Evolutionary conservation across 64 coral and sea anemone species (phyloP), one percentile per base, ranked within the genome.

Genomic region (Pocillopora damicornis): DNA sequence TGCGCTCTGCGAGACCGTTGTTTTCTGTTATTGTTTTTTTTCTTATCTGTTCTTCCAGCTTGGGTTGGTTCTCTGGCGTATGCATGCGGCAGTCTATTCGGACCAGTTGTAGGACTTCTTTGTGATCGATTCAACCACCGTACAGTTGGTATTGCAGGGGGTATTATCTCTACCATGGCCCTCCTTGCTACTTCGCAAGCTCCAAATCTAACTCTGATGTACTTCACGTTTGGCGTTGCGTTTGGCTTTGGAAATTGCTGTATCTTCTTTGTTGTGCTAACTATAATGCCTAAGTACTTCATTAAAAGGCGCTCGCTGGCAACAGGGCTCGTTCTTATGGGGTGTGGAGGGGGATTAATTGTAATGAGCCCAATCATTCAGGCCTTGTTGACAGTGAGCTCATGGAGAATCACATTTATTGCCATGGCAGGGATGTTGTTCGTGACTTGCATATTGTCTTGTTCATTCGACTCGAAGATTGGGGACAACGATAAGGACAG

Each of bases 161-260:
- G 74, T 11, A 1, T 92, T 22, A 20, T 76, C 17, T 78, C 61
- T 13, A 20, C n/a, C n/a, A 20, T 73, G 9, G 90, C 82, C 18
- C 68, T 92, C 4, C 63, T 87, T 0, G 63, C 74, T 12, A 87
- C 90, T 0, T 92, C 90, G 25, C 83, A 87, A 68, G 90, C 83
- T 1, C 82, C 90, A 5, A 87, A 23, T 56, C 35, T 91, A 16
- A 87, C 67, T 11, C 58, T 15, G 8, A 92, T 92, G 83, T 87
- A 72, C 57, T 37, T 87, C 13, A 92, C 82, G 9, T 92, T 72
- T 20, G 78, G 83, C 62, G n/a, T 87, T 6, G 58, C 74, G 5
- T 61, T 87, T 20, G 90, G 90, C 11, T 87, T 87, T 74, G 90
- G 90, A 5, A 72, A 14, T 65, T 87, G 90, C 51, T 92, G 83